These are phyloP conservation scores for Hiodon alosoides DNA, from an alignment of 2,113 vertebrate species.

Conservation along the genomic window DNA sequence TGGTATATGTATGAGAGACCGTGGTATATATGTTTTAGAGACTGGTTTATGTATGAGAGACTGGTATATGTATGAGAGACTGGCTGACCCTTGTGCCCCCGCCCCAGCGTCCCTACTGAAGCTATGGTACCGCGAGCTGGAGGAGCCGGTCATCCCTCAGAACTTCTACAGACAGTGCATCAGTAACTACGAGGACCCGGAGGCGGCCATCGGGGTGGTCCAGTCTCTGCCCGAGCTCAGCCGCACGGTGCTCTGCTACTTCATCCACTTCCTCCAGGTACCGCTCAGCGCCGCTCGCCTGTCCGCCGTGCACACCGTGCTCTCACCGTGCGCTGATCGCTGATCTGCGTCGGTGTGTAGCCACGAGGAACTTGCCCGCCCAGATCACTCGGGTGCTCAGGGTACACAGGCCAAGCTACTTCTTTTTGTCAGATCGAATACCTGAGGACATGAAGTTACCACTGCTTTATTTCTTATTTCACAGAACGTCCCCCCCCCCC, in stretches of 20 bases:
- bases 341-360: too few relatives aligned
- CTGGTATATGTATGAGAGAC: not conserved
- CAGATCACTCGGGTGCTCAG: too few relatives aligned
- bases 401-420: too few relatives aligned
- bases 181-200: slow-evolving; percentile 68
- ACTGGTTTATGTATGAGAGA: too few relatives aligned
- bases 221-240: slow-evolving; percentile 68
- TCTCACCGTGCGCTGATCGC: not conserved
- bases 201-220: slow-evolving; percentile 65
- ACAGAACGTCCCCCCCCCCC: not conserved
- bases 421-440: too few relatives aligned
- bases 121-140: slow-evolving; percentile 73
- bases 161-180: slow-evolving; percentile 70
- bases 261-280: slow-evolving; percentile 77
- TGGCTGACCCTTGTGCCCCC: not conserved
- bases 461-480: too few relatives aligned
- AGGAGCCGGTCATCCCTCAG: slow-evolving; percentile 72
- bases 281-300: not conserved
- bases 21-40: not conserved
- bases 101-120: slow-evolving; percentile 67
- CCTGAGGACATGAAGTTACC: too few relatives aligned
- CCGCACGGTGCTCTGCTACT: slow-evolving; percentile 70
- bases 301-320: not conserved
- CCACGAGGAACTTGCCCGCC: too few relatives aligned
- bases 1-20: too few relatives aligned